phyloP scores from a whole-genome alignment of 2,888 invertebrate genomes.

The Drosophila mettleri region DNA sequence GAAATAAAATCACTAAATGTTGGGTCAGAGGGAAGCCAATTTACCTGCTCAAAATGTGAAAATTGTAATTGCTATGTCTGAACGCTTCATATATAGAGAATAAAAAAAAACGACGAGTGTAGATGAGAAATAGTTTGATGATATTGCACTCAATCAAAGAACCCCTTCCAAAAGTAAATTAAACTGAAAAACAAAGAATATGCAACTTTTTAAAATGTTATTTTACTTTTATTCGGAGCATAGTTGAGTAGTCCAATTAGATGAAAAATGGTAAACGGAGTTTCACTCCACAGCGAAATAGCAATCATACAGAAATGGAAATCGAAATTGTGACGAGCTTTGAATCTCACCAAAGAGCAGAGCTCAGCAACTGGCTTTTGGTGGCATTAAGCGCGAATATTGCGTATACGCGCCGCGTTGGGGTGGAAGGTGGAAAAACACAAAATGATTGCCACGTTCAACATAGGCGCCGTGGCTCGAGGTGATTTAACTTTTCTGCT shows the following conservation, averaged over 20 bases:
- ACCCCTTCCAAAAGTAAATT: background rate
- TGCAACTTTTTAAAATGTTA: conserved; percentile 10
- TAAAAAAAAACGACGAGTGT: background rate
- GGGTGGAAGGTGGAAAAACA: conserved; percentile 15
- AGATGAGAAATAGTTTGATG: background rate
- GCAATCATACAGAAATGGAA: conserved; percentile 38
- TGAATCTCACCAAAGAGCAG: conserved; percentile 35
- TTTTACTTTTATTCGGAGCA: conserved; percentile 12
- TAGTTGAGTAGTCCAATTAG: conserved; percentile 22
- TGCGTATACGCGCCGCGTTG: conserved; percentile 57
- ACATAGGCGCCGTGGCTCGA: conserved; percentile 53
- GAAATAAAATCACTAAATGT: background rate
- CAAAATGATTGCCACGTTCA: conserved; percentile 28
- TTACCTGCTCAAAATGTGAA: background rate
- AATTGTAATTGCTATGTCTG: background rate
- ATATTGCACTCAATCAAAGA: background rate
- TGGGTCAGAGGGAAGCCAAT: background rate
- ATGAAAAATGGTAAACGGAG: conserved; percentile 53
- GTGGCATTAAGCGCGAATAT: conserved; percentile 52
- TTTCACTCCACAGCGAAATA: conserved; percentile 37
- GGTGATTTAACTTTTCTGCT: conserved; percentile 78
- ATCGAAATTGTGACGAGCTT: conserved; percentile 58
- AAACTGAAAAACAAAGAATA: conserved; percentile 23
- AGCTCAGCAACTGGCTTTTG: conserved; percentile 46
- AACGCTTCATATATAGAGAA: background rate